Evolutionary conservation across 2,888 invertebrate species (phyloP), one percentile per base, ranked within the genome.

Genomic region (Strigamia crassipes): DNA sequence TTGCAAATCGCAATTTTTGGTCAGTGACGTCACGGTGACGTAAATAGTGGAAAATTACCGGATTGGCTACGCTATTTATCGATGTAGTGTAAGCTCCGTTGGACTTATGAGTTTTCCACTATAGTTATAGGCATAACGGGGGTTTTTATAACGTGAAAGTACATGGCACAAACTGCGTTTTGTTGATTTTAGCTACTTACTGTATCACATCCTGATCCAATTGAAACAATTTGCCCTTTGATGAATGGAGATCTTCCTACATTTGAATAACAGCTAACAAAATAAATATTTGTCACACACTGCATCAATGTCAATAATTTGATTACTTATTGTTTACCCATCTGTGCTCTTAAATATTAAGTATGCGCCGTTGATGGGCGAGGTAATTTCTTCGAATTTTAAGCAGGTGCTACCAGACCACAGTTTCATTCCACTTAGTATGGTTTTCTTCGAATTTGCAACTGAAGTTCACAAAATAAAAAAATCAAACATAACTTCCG

Each of bases 191-290:
- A n/a, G n/a, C n/a, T n/a, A 56, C 23, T 80, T n/a, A 80, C 80
- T 15, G 15, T 23, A n/a, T 80, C 56, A 61, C 80, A 80, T 27
- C 61, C 61, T 12, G n/a, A 13, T 18, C 80, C 80, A 31, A 80
- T 56, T 27, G 80, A 80, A 56, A 80, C 80, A 23, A 15, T 9
- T 80, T 80, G 80, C 15, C 80, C 80, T 13, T 80, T 61, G 4
- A 5, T 6, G 10, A 9, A 80, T 10, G 27, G 9, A 4, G 31
- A 23, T 56, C 42, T 80, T 1, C 80, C 80, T 23, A 80, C 61
- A 6, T 6, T 2, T 5, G 80, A 80, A 80, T 80, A 12, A 31
- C 80, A 80, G 9, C 80, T 79, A 15, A 15, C 1, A 38, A 79
- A 46, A 42, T 2, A 42, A 42, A 23, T 12, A 42, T n/a, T n/a